These are phyloP conservation scores for Arenaria interpres DNA, from an alignment of 2,113 vertebrate genomes.

Conservation along the genomic window DNA sequence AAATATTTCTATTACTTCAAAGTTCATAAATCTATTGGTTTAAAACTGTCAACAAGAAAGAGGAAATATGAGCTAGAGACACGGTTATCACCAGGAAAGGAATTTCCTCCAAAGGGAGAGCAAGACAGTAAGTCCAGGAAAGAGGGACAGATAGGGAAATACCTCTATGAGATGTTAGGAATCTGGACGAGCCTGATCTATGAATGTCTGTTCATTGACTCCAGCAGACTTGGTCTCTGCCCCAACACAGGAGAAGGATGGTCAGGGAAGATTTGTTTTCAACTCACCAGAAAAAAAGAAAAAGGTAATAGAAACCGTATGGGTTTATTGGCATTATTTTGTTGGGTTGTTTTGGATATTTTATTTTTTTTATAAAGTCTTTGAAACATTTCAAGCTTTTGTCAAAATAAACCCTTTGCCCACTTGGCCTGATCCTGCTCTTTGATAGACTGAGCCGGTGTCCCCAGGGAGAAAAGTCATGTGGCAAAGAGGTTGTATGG, in stretches of 20 bases:
- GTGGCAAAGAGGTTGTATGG: neutral
- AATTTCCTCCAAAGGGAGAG: slow-evolving; percentile 66
- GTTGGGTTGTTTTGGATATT: neutral
- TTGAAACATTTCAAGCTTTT: neutral
- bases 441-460: neutral
- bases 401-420: neutral
- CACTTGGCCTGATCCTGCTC: neutral
- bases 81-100: slow-evolving; percentile 64
- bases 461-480: neutral
- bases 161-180: slow-evolving; percentile 25
- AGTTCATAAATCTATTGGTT: slow-evolving; percentile 71
- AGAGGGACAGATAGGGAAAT: slow-evolving; percentile 57
- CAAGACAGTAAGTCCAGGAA: slow-evolving; percentile 52
- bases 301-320: neutral
- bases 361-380: neutral
- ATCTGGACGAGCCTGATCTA: neutral
- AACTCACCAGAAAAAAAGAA: neutral
- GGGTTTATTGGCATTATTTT: neutral
- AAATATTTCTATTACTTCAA: slow-evolving; percentile 71
- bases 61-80: slow-evolving; percentile 68
- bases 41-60: slow-evolving; percentile 71
- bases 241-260: neutral
- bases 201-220: slow-evolving; percentile 7
- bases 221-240: neutral
- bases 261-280: neutral